A percentile compares a stretch with the other conserved stretches of the same genome.
Evolutionary conservation across 2,113 vertebrate genomes (phyloP).

Genomic region (Dicerorhinus sumatrensis): DNA sequence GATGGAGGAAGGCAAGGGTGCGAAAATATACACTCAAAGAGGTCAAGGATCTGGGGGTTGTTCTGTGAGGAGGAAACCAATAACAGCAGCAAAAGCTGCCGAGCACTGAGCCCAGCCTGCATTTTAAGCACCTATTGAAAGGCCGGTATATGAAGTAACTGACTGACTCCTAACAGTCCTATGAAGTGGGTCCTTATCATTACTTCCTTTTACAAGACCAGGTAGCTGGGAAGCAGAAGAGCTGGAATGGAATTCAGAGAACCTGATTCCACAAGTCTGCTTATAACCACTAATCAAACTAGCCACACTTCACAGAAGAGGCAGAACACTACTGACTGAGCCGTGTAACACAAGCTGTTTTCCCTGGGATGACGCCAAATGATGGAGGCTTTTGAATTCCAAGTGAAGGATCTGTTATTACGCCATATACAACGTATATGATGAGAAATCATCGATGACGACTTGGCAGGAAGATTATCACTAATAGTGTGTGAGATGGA

Average conservation of each 20-base stretch:
- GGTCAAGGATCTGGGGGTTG: rapidly evolving
- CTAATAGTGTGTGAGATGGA: background rate
- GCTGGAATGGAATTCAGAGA: background rate
- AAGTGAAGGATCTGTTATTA: background rate
- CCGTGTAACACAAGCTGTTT: background rate
- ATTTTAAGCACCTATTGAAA: no score
- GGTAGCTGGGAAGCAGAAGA: background rate
- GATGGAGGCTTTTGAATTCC: background rate
- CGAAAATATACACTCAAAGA: background rate
- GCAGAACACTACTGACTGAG: background rate
- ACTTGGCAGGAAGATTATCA: background rate
- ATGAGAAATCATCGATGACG: rapidly evolving
- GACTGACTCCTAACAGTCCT: rapidly evolving
- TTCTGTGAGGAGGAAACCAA: background rate
- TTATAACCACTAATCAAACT: background rate
- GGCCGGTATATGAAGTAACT: background rate
- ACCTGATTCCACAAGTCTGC: background rate
- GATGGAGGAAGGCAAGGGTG: rapidly evolving
- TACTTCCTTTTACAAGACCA: background rate
- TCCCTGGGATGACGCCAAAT: background rate
- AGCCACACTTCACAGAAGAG: background rate
- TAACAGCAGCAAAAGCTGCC: rapidly evolving
- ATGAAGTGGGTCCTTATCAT: no score
- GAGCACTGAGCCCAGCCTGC: rapidly evolving
- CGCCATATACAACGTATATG: rapidly evolving